Base-by-base conservation (phyloP, 2,888 invertebrate genomes). In the Papilio elwesi region DNA sequence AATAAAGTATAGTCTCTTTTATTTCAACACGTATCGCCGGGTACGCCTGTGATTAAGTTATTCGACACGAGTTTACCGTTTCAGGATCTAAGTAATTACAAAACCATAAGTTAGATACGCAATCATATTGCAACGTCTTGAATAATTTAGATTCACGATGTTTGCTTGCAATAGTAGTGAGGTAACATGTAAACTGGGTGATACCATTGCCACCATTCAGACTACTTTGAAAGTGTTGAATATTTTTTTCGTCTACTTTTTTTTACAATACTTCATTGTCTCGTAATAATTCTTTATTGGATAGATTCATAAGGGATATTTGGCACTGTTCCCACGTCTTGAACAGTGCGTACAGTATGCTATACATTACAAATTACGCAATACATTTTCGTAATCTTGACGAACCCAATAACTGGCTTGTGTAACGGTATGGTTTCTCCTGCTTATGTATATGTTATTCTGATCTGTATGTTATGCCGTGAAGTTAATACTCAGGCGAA, bases 81-180 rank as follows among this genome's bases (percentile, higher is more conserved):
- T 62, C 10, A 43, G 43, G 59, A 62, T 62, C 51, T 51, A 51
- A 26, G 26, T 26, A 26, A 65, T 65, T 65, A 38, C 51, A 12
- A 62, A 62, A 62, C 9, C 65, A 51, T 65, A 49, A 13, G 16
- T 64, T 49, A 53, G 53, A 68, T 65, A 69, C 62, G 43, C 38
- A 63, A 62, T 16, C 38, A 63, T 62, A 16, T 49, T 69, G 43
- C 51, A 63, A 62, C 62, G 43, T 12, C 5, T 13, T 63, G 53
- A 55, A 65, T 64, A 64, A 63, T 63, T 51, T 63, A 63, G 51
- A 63, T 53, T 16, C n/a, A 71, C 15, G 71, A 71, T 65, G 48
- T 43, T 51, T 51, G 51, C 51, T 51, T 38, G 59, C 26, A 59
- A 38, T 43, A 65, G 36, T 13, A 1, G 36, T 65, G 48, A 65